Evolutionary conservation across 1,140 invertebrate species (phyloP).

Genomic region (Brachionus calyciflorus): DNA sequence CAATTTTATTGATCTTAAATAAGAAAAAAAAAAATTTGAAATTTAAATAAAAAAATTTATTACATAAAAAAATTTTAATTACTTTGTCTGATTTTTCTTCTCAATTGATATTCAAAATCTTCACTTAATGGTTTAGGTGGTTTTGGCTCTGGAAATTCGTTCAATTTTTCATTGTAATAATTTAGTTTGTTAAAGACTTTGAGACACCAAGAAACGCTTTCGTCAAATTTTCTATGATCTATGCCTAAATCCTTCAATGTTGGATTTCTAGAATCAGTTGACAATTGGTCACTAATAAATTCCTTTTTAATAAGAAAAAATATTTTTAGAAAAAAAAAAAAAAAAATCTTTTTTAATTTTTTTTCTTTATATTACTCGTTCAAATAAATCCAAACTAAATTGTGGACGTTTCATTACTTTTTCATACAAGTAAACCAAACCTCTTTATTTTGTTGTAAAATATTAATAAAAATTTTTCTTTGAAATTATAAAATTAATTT

Average conservation of each 20-base stretch:
- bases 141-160: conserved; percentile 43
- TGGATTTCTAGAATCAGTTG: conserved; percentile 24
- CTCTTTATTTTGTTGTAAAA: too few relatives aligned
- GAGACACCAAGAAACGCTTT: conserved; percentile 29
- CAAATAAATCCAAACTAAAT: conserved; percentile 37
- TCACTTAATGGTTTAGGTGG: conserved; percentile 42
- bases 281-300: conserved; percentile 32
- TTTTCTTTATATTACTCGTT: too few relatives aligned
- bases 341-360: too few relatives aligned
- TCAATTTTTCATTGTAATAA: conserved; percentile 46
- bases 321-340: too few relatives aligned
- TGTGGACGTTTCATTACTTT: conserved; percentile 42
- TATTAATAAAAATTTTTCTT: conserved; percentile 14
- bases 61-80: too few relatives aligned
- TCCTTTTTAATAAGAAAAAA: not conserved
- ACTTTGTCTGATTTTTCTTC: conserved; percentile 44
- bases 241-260: conserved; percentile 26
- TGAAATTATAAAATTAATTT: not conserved
- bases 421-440: conserved; percentile 36
- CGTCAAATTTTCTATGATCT: conserved; percentile 13
- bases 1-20: conserved; percentile 5
- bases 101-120: conserved; percentile 44
- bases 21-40: not conserved
- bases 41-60: not conserved
- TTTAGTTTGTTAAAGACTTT: conserved; percentile 28